Evolutionary conservation across 2,888 invertebrate genomes (phyloP), one percentile per base, ranked within the genome.

Genomic region (Steinernema scapterisci): DNA sequence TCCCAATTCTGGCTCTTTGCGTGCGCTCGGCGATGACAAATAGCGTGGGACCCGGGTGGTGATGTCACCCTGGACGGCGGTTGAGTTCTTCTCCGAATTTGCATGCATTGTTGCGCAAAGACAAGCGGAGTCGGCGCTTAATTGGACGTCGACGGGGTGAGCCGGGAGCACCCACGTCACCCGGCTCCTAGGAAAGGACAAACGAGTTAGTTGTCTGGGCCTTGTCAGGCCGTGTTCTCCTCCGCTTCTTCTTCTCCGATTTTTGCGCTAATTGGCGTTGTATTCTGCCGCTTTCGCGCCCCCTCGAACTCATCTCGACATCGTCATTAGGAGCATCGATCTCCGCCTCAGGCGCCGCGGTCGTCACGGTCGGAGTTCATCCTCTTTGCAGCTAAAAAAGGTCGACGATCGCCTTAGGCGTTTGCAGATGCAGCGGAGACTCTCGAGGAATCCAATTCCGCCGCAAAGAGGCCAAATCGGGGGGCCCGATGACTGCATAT

Each of bases 311-410:
- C 63, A 63, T 63, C 19, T 48, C 63, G 5, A 38, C 38, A 31
- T 63, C 63, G 27, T 63, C 63, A 63, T 27, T 31, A 63, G 63
- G 31, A n/a, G 63, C 63, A 63, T 63, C 63, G 63, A 63, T 63
- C 27, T 63, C 23, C 63, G 27, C 63, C 6, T 63, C 38, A 23
- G 5, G 11, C 54, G 51, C 9, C 9, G 19, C 9, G 9, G 9
- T 44, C 45, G 45, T 44, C 45, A 7, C 48, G 19, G 7, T 13
- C 48, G 19, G 19, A n/a, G n/a, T 48, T 48, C 48, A 48, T 48
- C 48, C 19, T 48, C 48, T 48, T 19, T 48, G 48, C 16, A 19
- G 48, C n/a, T 13, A 48, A 27, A 27, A 63, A 31, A 63, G n/a
- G 63, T 16, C 63, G 63, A 16, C 54, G 23, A 25, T 63, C 63